phyloP scores from a whole-genome alignment of 2,888 invertebrate species.

The Lasioglossum villosulum region DNA sequence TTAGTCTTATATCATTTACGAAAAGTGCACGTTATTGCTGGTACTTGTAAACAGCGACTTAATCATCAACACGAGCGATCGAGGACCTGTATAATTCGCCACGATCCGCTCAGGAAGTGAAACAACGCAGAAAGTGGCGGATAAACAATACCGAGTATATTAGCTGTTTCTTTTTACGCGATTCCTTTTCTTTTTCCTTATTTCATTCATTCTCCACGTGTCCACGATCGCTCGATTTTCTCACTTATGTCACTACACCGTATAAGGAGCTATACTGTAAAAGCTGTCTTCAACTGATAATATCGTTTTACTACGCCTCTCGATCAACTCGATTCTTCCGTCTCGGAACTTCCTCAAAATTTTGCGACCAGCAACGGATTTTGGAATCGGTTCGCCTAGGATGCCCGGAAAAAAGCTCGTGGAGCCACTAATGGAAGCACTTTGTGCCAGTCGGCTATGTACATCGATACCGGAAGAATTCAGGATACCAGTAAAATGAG shows the following conservation, averaged over 20 bases:
- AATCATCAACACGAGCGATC: slow-evolving; percentile 45
- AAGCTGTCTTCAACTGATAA: slow-evolving; percentile 76
- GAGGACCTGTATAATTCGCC: slow-evolving; percentile 16
- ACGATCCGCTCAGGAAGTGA: neutral
- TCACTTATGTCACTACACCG: slow-evolving; percentile 60
- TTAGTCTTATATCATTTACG: slow-evolving; percentile 35
- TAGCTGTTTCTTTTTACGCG: neutral
- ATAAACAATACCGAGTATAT: neutral
- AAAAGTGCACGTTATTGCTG: slow-evolving; percentile 65
- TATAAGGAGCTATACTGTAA: slow-evolving; percentile 74
- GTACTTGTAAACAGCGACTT: slow-evolving; percentile 54
- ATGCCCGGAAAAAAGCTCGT: slow-evolving; percentile 42
- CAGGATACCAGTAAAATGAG: slow-evolving; percentile 34
- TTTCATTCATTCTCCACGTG: neutral
- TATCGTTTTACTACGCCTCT: slow-evolving; percentile 69
- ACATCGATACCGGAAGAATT: slow-evolving; percentile 60
- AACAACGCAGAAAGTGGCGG: neutral
- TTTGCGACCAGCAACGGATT: slow-evolving; percentile 29
- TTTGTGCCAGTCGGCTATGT: slow-evolving; percentile 69
- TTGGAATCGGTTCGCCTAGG: slow-evolving; percentile 41
- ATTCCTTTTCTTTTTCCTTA: neutral
- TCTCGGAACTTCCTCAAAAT: slow-evolving; percentile 27
- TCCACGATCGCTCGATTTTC: slow-evolving; percentile 38
- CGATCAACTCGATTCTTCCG: slow-evolving; percentile 39
- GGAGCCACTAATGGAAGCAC: slow-evolving; percentile 73